Conservation (phyloP, 2,113 vertebrate genomes). For the Seriola rivoliana region DNA sequence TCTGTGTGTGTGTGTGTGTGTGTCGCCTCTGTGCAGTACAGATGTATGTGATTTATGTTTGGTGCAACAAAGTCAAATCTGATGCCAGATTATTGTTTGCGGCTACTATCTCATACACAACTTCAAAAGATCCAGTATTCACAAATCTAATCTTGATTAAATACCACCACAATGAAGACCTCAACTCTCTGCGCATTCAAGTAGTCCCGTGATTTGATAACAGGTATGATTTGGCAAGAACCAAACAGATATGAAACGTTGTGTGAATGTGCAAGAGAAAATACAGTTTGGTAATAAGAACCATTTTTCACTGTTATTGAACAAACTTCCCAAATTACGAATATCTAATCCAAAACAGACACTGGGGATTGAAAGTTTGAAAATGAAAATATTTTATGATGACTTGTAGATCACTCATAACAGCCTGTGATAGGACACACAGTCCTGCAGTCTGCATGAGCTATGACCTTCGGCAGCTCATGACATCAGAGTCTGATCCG, state of each 20-base stretch:
- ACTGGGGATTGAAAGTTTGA: conserved; percentile 7
- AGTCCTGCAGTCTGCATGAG: conserved; percentile 30
- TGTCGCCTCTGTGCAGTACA: conserved; percentile 14
- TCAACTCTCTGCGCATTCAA: conserved; percentile 2
- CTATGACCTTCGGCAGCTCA: conserved; percentile 33
- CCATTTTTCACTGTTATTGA: conserved; percentile 16
- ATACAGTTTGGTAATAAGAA: conserved; percentile 30
- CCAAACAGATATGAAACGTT: conserved; percentile 8
- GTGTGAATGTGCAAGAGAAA: conserved; percentile 6
- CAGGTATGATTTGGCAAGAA: conserved; percentile 20
- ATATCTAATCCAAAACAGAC: conserved; percentile 29
- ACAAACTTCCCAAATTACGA: conserved; percentile 27
- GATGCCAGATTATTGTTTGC: conserved; percentile 30
- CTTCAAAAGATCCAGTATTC: conserved; percentile 46
- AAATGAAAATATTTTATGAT: conserved; percentile 44
- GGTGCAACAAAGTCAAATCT: conserved; percentile 58
- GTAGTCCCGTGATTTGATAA: conserved; percentile 28
- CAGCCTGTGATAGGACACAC: neutral
- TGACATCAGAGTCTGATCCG: conserved; percentile 41
- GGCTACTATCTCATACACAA: conserved; percentile 18
- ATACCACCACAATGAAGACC: conserved; percentile 1
- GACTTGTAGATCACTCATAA: conserved; percentile 30
- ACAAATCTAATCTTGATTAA: conserved; percentile 45
- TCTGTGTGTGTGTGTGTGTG: neutral
- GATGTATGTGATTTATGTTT: conserved; percentile 53